Percentiles rank a stretch among this genome's conserved stretches.
Conservation (phyloP, 1,140 invertebrate species). For the Bombyx mandarina region DNA sequence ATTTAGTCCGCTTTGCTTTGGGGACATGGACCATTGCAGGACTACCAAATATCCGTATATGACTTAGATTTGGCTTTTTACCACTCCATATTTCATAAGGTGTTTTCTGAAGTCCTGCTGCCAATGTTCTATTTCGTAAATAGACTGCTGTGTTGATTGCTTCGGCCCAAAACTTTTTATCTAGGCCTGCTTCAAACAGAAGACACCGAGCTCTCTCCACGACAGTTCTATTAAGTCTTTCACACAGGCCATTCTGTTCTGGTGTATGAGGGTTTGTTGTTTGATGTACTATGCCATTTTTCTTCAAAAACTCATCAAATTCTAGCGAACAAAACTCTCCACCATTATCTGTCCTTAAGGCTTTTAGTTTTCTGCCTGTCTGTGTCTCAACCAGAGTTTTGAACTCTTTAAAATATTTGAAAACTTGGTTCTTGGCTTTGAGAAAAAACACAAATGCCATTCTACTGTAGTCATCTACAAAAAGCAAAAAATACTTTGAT, state of each 20-base stretch:
- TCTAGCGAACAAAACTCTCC: slow-evolving; percentile 12
- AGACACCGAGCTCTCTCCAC: slow-evolving; percentile 15
- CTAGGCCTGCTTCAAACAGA: slow-evolving; percentile 28
- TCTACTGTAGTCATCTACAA: slow-evolving; percentile 18
- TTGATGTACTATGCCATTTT: slow-evolving; percentile 9
- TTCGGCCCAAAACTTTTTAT: slow-evolving; percentile 44
- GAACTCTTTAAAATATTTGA: slow-evolving; percentile 19
- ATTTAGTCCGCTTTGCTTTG: slow-evolving; percentile 13
- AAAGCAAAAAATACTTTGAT: slow-evolving; percentile 15
- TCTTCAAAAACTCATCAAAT: slow-evolving; percentile 4
- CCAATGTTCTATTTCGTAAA: slow-evolving; percentile 28
- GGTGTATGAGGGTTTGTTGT: slow-evolving; percentile 34
- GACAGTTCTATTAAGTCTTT: slow-evolving; percentile 27
- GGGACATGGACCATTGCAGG: slow-evolving; percentile 14
- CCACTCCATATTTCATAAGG: slow-evolving; percentile 18
- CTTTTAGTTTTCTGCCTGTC: slow-evolving; percentile 16
- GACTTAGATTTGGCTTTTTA: slow-evolving; percentile 23
- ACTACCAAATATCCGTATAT: slow-evolving; percentile 40
- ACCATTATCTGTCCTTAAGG: slow-evolving; percentile 30
- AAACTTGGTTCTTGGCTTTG: slow-evolving; percentile 25
- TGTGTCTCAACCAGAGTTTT: slow-evolving; percentile 14
- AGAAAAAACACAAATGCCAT: slow-evolving; percentile 10
- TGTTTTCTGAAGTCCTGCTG: slow-evolving; percentile 16
- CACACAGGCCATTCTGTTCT: slow-evolving; percentile 43
- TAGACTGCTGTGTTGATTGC: slow-evolving; percentile 41